phyloP scores from a whole-genome alignment of 2,113 vertebrate species.

The Engystomops pustulosus region DNA sequence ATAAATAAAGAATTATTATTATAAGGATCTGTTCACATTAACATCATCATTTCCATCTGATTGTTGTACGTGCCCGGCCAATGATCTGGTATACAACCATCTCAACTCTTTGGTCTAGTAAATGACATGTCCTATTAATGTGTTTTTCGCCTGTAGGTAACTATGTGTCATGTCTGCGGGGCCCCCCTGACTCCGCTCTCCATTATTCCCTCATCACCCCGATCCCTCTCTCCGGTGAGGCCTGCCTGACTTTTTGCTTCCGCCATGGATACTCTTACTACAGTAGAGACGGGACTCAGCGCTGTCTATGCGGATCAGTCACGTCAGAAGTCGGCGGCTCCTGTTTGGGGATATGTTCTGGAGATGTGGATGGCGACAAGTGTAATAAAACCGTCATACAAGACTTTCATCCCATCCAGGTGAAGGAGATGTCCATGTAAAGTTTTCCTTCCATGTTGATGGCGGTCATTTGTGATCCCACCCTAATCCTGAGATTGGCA shows the following conservation, averaged over 20 bases:
- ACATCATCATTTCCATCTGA: too few relatives aligned
- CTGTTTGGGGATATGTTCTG: constrained; percentile 48
- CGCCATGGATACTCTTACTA: constrained; percentile 39
- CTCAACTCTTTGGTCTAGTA: not conserved
- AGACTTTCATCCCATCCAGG: constrained; percentile 38
- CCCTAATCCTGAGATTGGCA: too few relatives aligned
- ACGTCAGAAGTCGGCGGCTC: not conserved
- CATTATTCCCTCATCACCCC: constrained; percentile 37
- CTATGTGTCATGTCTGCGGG: constrained; percentile 55
- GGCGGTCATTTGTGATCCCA: too few relatives aligned
- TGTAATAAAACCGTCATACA: constrained; percentile 54
- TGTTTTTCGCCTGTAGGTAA: constrained; percentile 33
- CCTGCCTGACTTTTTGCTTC: constrained; percentile 51
- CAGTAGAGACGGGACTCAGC: not conserved
- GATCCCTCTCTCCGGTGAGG: not conserved
- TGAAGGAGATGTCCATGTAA: too few relatives aligned
- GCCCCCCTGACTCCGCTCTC: constrained; percentile 18
- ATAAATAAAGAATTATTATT: too few relatives aligned
- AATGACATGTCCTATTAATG: not conserved
- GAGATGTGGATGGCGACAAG: not conserved
- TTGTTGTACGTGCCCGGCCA: too few relatives aligned
- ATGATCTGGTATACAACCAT: too few relatives aligned
- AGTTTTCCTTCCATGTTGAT: too few relatives aligned
- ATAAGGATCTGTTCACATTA: too few relatives aligned
- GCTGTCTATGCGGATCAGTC: constrained; percentile 58